Conservation (phyloP, 2,888 invertebrate genomes). For the Drosophila ustulata region DNA sequence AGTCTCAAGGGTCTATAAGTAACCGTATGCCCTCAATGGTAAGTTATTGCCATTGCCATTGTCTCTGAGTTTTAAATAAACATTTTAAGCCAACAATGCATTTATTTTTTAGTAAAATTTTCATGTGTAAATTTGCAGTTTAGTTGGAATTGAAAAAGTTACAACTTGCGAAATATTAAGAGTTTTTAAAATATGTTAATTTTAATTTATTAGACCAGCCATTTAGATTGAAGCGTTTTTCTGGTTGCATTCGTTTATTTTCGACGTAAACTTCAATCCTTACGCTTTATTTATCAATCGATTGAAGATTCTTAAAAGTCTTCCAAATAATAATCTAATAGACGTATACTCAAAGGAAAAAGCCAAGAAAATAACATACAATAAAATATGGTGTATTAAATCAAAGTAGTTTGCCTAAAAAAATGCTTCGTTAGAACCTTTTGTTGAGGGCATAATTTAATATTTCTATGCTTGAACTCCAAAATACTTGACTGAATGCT, state of each 20-base stretch:
- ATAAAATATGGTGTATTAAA: constrained; percentile 44
- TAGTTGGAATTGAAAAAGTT: no score
- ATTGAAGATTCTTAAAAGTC: background rate
- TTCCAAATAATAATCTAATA: background rate
- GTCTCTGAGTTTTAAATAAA: no score
- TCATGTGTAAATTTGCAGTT: no score
- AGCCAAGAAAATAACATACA: background rate
- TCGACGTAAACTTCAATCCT: background rate
- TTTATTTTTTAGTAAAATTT: no score
- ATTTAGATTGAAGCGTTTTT: background rate
- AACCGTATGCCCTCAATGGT: no score
- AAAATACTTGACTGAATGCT: constrained; percentile 68
- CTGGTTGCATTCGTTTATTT: background rate
- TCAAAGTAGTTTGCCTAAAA: constrained; percentile 13
- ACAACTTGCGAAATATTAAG: no score
- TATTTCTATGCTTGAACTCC: constrained; percentile 51
- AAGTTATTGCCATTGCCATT: no score
- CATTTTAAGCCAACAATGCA: no score
- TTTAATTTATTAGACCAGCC: no score
- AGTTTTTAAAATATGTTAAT: no score
- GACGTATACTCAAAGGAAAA: background rate
- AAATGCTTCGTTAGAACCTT: constrained; percentile 78
- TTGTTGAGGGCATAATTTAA: constrained; percentile 73
- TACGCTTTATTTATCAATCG: background rate
- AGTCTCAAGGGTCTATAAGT: no score